Percentiles rank a stretch among this genome's conserved stretches.
These are phyloP conservation scores for Garrulus glandarius DNA, from an alignment of 2,797 vertebrate species.

Conservation along the genomic window DNA sequence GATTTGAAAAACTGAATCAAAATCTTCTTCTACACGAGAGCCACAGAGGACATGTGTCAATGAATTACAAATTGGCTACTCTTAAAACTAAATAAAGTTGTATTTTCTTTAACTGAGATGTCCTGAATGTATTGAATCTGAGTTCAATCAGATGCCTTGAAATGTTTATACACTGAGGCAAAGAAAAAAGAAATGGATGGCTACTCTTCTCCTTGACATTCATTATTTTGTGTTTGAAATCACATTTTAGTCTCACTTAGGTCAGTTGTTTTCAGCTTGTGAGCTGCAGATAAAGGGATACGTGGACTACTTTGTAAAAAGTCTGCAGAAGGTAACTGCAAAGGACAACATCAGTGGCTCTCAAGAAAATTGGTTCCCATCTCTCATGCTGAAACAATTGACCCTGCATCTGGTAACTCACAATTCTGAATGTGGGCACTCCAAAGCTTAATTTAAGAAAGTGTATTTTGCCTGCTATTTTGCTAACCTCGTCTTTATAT, in stretches of 20 bases:
- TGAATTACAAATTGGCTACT: neutral
- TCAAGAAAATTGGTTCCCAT: neutral
- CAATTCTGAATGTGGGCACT: neutral
- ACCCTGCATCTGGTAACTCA: neutral
- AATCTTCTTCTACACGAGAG: neutral
- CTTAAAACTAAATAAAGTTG: neutral
- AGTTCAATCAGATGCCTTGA: neutral
- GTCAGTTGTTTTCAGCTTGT: rapidly evolving
- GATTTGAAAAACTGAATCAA: neutral
- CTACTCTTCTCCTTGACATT: neutral
- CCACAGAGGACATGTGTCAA: neutral
- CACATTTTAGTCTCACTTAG: neutral
- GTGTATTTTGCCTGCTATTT: neutral
- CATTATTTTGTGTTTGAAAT: neutral
- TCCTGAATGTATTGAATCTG: neutral
- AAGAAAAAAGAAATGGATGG: neutral
- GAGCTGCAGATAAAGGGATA: neutral
- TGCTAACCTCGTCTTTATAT: neutral
- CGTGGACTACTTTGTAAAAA: neutral
- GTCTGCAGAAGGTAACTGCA: neutral
- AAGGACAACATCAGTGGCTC: rapidly evolving
- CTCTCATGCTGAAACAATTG: neutral
- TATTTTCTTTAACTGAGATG: neutral
- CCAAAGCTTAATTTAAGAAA: neutral
- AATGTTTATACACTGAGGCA: neutral